Evolutionary conservation across 2,888 invertebrate genomes (phyloP).

Genomic region (Synanthedon formicaeformis): DNA sequence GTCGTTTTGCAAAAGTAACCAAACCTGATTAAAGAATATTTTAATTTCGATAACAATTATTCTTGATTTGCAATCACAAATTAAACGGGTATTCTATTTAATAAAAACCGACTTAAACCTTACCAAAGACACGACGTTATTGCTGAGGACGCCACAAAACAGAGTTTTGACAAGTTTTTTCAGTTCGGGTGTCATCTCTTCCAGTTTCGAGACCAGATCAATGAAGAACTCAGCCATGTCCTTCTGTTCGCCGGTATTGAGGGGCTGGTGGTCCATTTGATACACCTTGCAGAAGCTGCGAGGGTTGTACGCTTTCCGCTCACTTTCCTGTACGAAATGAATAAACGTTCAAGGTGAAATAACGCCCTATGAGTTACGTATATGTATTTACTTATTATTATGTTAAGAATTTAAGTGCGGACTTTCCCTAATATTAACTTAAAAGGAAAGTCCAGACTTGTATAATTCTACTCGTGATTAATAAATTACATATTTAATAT

Average conservation of each 20-base stretch:
- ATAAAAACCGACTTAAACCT: slow-evolving; percentile 22
- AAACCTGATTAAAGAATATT: no score
- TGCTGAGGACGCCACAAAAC: slow-evolving; percentile 94
- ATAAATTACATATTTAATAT: no score
- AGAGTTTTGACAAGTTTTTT: slow-evolving; percentile 90
- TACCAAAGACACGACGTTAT: slow-evolving; percentile 93
- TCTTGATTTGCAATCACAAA: no score
- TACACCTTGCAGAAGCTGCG: slow-evolving; percentile 95
- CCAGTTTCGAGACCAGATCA: slow-evolving; percentile 93
- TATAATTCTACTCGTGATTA: no score
- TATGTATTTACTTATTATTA: no score
- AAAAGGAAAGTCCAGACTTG: no score
- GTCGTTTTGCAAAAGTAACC: no score
- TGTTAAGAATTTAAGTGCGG: no score
- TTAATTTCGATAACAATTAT: no score
- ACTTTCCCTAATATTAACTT: no score
- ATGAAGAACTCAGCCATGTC: slow-evolving; percentile 99
- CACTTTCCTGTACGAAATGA: slow-evolving; percentile 77
- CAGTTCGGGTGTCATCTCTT: slow-evolving; percentile 93
- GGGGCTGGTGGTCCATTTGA: slow-evolving; percentile 96
- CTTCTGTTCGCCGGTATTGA: slow-evolving; percentile 96
- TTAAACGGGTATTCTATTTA: no score
- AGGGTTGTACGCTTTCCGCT: slow-evolving; percentile 95
- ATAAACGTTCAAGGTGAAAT: slow-evolving; percentile 1
- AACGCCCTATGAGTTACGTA: neutral